These are phyloP conservation scores for Drosophila pseudoananassae DNA, from an alignment of 1,140 invertebrate genomes.

Conservation along the genomic window DNA sequence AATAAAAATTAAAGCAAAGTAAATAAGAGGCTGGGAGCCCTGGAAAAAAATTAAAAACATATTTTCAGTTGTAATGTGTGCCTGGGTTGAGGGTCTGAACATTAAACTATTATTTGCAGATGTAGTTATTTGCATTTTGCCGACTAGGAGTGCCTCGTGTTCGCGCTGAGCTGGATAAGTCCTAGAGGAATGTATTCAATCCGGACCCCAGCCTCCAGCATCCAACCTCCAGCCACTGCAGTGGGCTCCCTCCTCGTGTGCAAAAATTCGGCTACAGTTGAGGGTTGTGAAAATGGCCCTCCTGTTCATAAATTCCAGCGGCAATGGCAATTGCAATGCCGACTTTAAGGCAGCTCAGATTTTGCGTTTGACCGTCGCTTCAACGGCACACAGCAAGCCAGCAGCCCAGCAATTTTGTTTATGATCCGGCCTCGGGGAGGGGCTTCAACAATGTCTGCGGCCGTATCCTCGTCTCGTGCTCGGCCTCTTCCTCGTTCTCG, in stretches of 20 bases:
- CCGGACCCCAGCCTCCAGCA: not conserved
- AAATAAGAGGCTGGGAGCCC: slow-evolving; percentile 42
- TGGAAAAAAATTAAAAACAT: slow-evolving; percentile 51
- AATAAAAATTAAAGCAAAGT: slow-evolving; percentile 66
- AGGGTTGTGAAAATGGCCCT: slow-evolving; percentile 42
- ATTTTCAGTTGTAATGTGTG: slow-evolving; percentile 42
- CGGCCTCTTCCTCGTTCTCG: slow-evolving; percentile 15
- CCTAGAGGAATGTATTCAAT: not conserved
- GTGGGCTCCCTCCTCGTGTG: not conserved
- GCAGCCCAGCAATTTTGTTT: slow-evolving; percentile 10
- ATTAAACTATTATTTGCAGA: slow-evolving; percentile 1
- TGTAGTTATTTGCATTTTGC: slow-evolving; percentile 1
- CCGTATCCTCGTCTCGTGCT: not conserved
- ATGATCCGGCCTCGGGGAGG: slow-evolving; percentile 12
- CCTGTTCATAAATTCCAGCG: slow-evolving; percentile 35
- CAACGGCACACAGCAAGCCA: not conserved
- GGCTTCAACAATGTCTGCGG: slow-evolving; percentile 8
- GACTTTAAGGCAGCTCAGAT: slow-evolving; percentile 44
- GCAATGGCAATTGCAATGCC: slow-evolving; percentile 50
- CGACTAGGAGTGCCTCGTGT: not conserved
- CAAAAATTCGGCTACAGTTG: slow-evolving; percentile 41
- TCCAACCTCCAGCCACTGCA: not conserved
- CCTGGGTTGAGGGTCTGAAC: not conserved
- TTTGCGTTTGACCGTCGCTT: not conserved
- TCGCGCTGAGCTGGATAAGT: not conserved